A percentile compares a stretch with the other conserved stretches of the same genome.
These are phyloP conservation scores for Ceratina japonica DNA, from an alignment of 1,140 invertebrate genomes.

Conservation along the genomic window DNA sequence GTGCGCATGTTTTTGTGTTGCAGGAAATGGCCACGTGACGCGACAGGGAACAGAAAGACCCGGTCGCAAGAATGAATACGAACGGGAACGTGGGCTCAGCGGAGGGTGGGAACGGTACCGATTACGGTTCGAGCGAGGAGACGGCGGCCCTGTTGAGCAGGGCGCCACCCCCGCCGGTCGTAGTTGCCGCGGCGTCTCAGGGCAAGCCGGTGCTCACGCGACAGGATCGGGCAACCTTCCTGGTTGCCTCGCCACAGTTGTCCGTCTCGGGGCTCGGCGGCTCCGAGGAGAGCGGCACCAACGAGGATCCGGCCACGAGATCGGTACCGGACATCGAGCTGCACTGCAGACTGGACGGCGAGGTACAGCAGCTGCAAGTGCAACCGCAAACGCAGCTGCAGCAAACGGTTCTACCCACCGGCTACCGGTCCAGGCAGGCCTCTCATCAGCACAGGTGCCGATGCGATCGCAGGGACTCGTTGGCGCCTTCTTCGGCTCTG, in stretches of 20 bases:
- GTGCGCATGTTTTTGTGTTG: not conserved
- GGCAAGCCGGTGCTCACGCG: conserved; percentile 89
- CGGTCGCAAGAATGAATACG: conserved; percentile 70
- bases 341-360: conserved; percentile 84
- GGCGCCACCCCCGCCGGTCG: conserved; percentile 79
- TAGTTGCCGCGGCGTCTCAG: conserved; percentile 77
- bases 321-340: conserved; percentile 94
- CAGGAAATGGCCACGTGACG: conserved; percentile 57
- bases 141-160: conserved; percentile 86
- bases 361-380: conserved; percentile 76
- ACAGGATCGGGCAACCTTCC: conserved; percentile 89
- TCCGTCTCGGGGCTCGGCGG: conserved; percentile 86
- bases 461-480: conserved; percentile 86
- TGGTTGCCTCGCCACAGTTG: conserved; percentile 86
- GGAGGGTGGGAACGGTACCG: conserved; percentile 74
- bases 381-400: conserved; percentile 60
- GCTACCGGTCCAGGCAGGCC: conserved; percentile 70
- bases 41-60: conserved; percentile 21
- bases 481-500: conserved; percentile 86
- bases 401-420: conserved; percentile 54
- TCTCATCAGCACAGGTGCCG: conserved; percentile 80
- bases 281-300: conserved; percentile 87
- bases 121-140: conserved; percentile 85
- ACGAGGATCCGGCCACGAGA: conserved; percentile 85
- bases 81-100: conserved; percentile 74